Percentiles rank a stretch among this genome's conserved stretches.
Evolutionary conservation across 2,797 vertebrate species (phyloP).

Genomic region (Pipistrellus pipistrellus): DNA sequence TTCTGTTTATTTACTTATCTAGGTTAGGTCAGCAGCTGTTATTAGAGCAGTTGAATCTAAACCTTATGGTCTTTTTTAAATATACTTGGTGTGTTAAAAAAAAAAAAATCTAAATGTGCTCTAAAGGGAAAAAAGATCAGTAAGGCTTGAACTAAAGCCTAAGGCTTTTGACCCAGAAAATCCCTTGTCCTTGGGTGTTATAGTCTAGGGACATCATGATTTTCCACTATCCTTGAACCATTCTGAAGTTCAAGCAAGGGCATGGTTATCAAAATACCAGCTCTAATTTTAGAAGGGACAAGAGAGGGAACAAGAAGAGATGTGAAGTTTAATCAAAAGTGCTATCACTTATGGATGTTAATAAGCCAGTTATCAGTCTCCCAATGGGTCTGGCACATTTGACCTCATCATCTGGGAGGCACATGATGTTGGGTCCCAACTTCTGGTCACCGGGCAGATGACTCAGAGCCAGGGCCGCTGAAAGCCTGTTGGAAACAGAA

Average conservation of each 20-base stretch:
- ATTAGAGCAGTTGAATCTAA: not conserved
- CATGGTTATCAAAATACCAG: constrained; percentile 68
- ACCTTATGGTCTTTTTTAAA: not conserved
- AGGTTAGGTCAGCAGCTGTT: not conserved
- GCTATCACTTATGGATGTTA: constrained; percentile 71
- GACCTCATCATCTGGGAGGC: constrained; percentile 85
- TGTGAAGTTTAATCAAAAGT: constrained; percentile 76
- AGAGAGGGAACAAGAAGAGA: constrained; percentile 62
- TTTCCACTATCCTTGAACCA: constrained; percentile 52
- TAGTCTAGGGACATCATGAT: not conserved
- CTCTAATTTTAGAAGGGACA: constrained; percentile 81
- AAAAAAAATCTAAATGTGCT: not conserved
- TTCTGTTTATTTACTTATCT: not conserved
- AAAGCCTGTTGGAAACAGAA: constrained; percentile 86
- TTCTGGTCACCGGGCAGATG: constrained; percentile 83
- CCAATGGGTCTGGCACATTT: constrained; percentile 78
- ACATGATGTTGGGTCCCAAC: constrained; percentile 77
- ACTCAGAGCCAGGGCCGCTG: constrained; percentile 79
- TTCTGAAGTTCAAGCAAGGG: constrained; percentile 72
- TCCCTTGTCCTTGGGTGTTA: constrained; percentile 19
- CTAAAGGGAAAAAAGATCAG: not conserved
- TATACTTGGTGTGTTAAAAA: not conserved
- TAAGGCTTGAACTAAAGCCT: not conserved
- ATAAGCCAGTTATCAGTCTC: constrained; percentile 76
- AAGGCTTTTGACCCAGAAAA: constrained; percentile 16